Evolutionary conservation across 2,888 invertebrate species (phyloP), one percentile per base, ranked within the genome.

Genomic region (Synergus itoensis): DNA sequence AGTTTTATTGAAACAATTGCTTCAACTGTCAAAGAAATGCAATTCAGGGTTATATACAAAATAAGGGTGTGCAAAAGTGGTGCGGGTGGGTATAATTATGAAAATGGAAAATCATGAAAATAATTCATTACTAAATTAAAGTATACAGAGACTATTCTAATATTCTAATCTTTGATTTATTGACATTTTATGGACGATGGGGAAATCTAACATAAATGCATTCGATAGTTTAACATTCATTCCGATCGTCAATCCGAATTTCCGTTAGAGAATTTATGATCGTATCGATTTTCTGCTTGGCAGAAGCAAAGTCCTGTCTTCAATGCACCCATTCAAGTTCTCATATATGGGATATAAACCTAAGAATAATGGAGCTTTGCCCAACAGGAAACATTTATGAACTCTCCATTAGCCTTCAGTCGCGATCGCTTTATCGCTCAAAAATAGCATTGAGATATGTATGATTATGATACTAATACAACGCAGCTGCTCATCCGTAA

Each of bases 321-420:
- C 48, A 69, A 69, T 69, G 48, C 48, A 57, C 8, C 9, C 11
- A 57, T 57, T 57, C 18, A 9, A 45, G 28, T 48, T 48, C n/a
- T 69, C 48, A 48, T 48, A 48, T 48, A 40, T 16, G 69, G 48
- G 36, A 67, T 48, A 48, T 69, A 69, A 69, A 69, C 28, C 28
- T 48, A 69, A 69, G 28, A 69, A 48, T 69, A 48, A 69, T 69
- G 69, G 69, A 69, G 36, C 48, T 16, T 48, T 21, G 69, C 36
- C 28, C 57, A 48, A 69, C 48, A 28, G 48, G 45, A 21, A 69
- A 48, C 69, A 69, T 69, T 69, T 28, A 69, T 69, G 69, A 69
- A 36, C 69, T 69, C 48, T 28, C 69, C 67, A 67, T 67, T 67
- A 67, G 45, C 12, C 28, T 16, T 21, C 28, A 21, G 69, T 14